Conservation (phyloP, 2,797 vertebrate genomes). For the Denticeps clupeoides region DNA sequence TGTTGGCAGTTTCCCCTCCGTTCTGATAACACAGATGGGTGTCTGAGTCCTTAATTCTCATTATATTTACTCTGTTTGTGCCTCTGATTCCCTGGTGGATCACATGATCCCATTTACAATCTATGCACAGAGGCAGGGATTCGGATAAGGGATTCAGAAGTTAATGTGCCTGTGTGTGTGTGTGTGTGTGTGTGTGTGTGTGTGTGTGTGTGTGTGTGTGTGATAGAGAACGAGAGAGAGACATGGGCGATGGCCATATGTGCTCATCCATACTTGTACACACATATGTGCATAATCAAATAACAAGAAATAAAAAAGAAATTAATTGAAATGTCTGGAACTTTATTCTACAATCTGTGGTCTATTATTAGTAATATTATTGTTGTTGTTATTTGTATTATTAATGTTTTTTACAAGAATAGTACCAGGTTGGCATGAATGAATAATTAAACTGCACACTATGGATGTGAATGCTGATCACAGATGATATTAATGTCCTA, state of each 20-base stretch:
- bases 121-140: constrained; percentile 8
- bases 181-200: constrained; percentile 5
- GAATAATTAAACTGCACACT: too few relatives aligned
- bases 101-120: constrained; percentile 48
- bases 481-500: too few relatives aligned
- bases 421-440: too few relatives aligned
- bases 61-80: constrained; percentile 50
- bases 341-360: too few relatives aligned
- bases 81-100: constrained; percentile 38
- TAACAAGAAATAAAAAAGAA: not conserved
- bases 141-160: constrained; percentile 18
- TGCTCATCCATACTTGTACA: not conserved
- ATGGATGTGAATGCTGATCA: too few relatives aligned
- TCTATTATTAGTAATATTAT: too few relatives aligned
- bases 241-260: not conserved
- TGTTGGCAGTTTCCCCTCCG: constrained; percentile 36
- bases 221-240: not conserved
- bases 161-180: constrained; percentile 14
- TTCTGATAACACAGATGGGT: constrained; percentile 54
- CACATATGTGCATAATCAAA: not conserved
- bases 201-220: not conserved
- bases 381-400: too few relatives aligned
- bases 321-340: too few relatives aligned
- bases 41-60: constrained; percentile 52
- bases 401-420: too few relatives aligned